These are phyloP conservation scores for Dasyornis broadbenti DNA, from an alignment of 2,113 vertebrate species.

Conservation along the genomic window DNA sequence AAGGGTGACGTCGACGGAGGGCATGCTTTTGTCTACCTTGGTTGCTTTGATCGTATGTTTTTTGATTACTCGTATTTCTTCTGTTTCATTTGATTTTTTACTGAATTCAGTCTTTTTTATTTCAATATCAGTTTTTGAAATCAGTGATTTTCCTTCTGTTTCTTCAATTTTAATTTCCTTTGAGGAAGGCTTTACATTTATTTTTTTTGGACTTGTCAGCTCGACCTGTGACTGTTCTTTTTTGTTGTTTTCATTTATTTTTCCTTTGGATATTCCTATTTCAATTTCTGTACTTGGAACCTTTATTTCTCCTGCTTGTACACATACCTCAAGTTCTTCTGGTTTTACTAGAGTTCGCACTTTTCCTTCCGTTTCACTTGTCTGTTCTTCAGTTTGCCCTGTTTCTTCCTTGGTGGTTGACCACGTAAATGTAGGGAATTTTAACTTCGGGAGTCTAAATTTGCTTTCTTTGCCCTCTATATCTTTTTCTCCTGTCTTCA, in stretches of 20 bases:
- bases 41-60: not conserved
- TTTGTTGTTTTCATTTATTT: fast-evolving
- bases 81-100: fast-evolving
- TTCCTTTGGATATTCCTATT: fast-evolving
- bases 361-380: fast-evolving
- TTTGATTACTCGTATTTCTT: fast-evolving
- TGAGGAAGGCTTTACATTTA: fast-evolving
- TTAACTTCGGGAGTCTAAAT: not conserved
- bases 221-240: fast-evolving
- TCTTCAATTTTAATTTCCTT: fast-evolving
- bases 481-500: fast-evolving
- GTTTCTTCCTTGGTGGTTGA: not conserved
- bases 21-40: not conserved
- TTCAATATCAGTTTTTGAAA: fast-evolving
- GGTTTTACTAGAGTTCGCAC: fast-evolving
- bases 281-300: fast-evolving
- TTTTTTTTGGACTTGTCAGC: fast-evolving
- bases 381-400: fast-evolving
- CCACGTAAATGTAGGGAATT: not conserved
- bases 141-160: fast-evolving
- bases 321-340: fast-evolving
- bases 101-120: fast-evolving
- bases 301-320: fast-evolving
- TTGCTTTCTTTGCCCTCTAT: fast-evolving
- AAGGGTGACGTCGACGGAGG: not conserved